A percentile compares a stretch with the other conserved stretches of the same genome.
These are phyloP conservation scores for Sphaerophoria rueppellii DNA, from an alignment of 2,888 invertebrate species.

Conservation along the genomic window DNA sequence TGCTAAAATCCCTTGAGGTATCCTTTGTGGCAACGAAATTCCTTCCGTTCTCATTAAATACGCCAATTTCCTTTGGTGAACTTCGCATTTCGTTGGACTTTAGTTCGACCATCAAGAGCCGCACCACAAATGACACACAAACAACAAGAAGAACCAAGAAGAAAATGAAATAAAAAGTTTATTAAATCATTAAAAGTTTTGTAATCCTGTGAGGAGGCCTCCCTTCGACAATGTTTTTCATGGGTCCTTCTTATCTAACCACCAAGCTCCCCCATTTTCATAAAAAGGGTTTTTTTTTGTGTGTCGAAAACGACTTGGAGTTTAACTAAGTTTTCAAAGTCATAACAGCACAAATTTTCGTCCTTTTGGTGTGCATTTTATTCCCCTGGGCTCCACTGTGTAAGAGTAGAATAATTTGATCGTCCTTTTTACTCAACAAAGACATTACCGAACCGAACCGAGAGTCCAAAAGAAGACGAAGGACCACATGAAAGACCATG, in stretches of 20 bases:
- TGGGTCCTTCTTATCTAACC: background rate
- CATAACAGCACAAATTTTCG: conserved; percentile 65
- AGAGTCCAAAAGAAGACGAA: background rate
- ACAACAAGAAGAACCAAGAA: conserved; percentile 76
- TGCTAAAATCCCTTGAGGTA: conserved; percentile 82
- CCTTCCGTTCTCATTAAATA: conserved; percentile 82
- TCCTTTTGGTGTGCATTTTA: conserved; percentile 26
- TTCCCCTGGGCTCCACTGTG: conserved; percentile 21
- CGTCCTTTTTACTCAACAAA: conserved; percentile 33
- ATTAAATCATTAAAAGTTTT: conserved; percentile 82
- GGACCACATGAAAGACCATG: conserved; percentile 21
- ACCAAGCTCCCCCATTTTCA: no score
- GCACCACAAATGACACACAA: conserved; percentile 45
- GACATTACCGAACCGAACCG: conserved; percentile 26
- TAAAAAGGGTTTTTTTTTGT: conserved; percentile 51
- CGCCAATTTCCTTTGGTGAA: conserved; percentile 82
- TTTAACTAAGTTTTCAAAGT: conserved; percentile 63
- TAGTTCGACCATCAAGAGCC: conserved; percentile 14
- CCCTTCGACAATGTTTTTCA: background rate
- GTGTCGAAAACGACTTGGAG: background rate
- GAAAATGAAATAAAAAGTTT: conserved; percentile 79
- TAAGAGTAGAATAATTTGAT: conserved; percentile 48
- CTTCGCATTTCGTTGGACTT: conserved; percentile 84
- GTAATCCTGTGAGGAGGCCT: conserved; percentile 15
- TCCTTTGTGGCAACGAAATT: conserved; percentile 83